These are phyloP conservation scores for Narcine bancroftii DNA, from an alignment of 2,113 vertebrate genomes.

Conservation along the genomic window DNA sequence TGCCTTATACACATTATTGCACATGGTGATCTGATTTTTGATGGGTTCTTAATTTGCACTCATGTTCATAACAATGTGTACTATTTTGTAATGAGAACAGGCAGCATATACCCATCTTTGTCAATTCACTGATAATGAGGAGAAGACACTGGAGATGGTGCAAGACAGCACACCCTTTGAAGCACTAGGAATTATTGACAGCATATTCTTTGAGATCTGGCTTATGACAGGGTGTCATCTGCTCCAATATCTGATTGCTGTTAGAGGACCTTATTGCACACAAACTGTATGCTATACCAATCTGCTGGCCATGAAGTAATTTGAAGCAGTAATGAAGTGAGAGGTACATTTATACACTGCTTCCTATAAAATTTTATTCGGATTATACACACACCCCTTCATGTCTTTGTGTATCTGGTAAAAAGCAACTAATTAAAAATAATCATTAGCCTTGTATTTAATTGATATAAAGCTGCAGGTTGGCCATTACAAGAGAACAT, in stretches of 20 bases:
- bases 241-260: background rate
- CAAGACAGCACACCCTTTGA: too few species aligned
- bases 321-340: background rate
- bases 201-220: too few species aligned
- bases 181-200: too few species aligned
- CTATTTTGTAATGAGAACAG: too few species aligned
- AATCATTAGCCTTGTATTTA: background rate
- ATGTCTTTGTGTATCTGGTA: background rate
- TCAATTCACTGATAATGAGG: too few species aligned
- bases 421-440: background rate
- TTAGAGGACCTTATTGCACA: background rate
- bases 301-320: background rate
- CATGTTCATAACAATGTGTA: too few species aligned
- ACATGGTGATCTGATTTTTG: too few species aligned
- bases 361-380: background rate
- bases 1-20: too few species aligned
- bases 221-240: too few species aligned
- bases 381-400: background rate
- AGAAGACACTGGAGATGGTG: too few species aligned
- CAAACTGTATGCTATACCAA: background rate
- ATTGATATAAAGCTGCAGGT: background rate
- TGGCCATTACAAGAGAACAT: background rate
- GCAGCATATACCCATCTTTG: too few species aligned
- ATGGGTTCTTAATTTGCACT: too few species aligned
- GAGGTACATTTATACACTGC: background rate